A percentile compares a stretch with the other conserved stretches of the same genome.
These are phyloP conservation scores for Oscheius myriophilus DNA, from an alignment of 2,888 invertebrate species.

Conservation along the genomic window DNA sequence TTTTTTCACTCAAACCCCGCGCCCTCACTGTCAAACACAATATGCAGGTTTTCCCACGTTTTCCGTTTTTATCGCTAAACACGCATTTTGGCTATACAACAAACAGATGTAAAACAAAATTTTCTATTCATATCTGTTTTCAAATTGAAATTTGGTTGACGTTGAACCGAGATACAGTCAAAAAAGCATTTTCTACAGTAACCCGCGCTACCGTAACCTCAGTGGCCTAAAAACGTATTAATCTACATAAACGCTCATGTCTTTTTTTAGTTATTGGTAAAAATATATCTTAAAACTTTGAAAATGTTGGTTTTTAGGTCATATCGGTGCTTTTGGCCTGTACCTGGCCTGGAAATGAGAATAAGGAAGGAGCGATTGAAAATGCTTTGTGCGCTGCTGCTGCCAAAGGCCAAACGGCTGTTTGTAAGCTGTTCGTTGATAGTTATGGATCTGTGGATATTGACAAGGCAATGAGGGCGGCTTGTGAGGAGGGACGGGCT, in stretches of 20 bases:
- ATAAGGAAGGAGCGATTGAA: constrained; percentile 20
- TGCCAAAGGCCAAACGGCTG: constrained; percentile 14
- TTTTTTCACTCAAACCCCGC: too few relatives aligned
- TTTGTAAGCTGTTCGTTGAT: constrained; percentile 32
- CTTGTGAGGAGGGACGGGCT: constrained; percentile 31
- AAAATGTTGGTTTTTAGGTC: neutral
- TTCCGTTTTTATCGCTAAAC: too few relatives aligned
- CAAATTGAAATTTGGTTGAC: too few relatives aligned
- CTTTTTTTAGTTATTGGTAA: neutral
- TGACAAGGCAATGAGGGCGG: constrained; percentile 27
- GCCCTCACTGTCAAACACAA: too few relatives aligned
- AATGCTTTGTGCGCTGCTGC: constrained; percentile 76
- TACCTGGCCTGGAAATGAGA: constrained; percentile 5
- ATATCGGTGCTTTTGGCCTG: constrained; percentile 1
- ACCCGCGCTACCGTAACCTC: too few relatives aligned
- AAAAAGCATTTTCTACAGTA: too few relatives aligned
- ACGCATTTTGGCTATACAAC: too few relatives aligned
- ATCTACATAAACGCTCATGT: neutral
- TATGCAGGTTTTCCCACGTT: too few relatives aligned
- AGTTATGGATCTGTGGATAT: constrained; percentile 11
- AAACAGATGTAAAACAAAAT: too few relatives aligned
- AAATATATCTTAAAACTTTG: neutral
- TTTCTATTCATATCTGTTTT: too few relatives aligned
- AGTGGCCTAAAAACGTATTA: too few relatives aligned
- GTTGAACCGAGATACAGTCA: too few relatives aligned